These are phyloP conservation scores for Caenorhabditis inopinata DNA, from an alignment of 1,140 invertebrate species.

Conservation along the genomic window DNA sequence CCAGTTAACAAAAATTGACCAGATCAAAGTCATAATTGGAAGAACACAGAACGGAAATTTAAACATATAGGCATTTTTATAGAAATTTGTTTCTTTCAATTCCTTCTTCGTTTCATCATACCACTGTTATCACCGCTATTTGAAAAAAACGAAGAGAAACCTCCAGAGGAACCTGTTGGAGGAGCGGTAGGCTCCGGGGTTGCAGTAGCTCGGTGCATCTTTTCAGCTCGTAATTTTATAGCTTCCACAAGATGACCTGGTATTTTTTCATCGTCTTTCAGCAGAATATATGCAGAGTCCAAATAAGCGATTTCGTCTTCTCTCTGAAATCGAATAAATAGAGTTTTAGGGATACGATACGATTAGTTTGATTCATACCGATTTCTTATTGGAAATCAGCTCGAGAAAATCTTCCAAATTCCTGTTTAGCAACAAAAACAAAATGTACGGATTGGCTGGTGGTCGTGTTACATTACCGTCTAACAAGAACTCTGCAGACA, in stretches of 20 bases:
- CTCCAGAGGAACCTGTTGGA: background rate
- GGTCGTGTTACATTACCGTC: background rate
- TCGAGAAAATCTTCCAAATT: background rate
- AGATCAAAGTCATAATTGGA: background rate
- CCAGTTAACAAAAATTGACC: background rate
- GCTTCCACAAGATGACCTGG: background rate
- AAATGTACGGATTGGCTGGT: background rate
- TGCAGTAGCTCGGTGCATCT: slow-evolving; percentile 2
- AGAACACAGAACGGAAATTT: background rate
- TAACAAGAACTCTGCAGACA: background rate
- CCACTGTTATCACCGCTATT: background rate
- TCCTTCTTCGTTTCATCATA: slow-evolving; percentile 16
- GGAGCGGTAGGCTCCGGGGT: background rate
- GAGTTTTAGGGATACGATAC: too few relatives aligned
- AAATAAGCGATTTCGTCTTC: slow-evolving; percentile 17
- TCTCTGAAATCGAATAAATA: background rate
- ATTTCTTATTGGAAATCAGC: slow-evolving; percentile 12
- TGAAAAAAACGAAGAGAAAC: background rate
- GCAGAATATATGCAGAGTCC: background rate
- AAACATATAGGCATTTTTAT: too few relatives aligned
- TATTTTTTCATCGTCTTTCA: background rate
- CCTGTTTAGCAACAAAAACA: background rate
- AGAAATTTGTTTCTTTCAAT: background rate
- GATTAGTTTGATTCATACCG: background rate
- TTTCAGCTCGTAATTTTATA: background rate